Percentiles rank a stretch among this genome's conserved stretches.
These are phyloP conservation scores for Philhelius pedissequus DNA, from an alignment of 2,888 invertebrate species.

Conservation along the genomic window DNA sequence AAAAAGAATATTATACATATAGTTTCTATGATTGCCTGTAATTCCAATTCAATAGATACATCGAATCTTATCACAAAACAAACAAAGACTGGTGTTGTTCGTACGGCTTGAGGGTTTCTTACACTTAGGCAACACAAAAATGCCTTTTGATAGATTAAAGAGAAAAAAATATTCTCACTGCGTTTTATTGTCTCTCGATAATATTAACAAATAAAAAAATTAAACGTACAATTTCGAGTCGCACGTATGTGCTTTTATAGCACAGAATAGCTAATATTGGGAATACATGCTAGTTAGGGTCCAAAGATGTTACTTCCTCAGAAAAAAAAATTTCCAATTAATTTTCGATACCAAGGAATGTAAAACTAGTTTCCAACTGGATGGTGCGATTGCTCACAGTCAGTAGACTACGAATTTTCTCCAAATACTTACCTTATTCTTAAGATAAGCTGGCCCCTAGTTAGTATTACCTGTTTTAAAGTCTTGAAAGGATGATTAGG, in stretches of 20 bases:
- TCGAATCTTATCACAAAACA: conserved; percentile 59
- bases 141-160: not conserved
- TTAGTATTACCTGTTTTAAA: too few relatives aligned
- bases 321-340: too few relatives aligned
- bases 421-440: too few relatives aligned
- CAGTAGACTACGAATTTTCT: too few relatives aligned
- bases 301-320: too few relatives aligned
- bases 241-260: not conserved
- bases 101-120: not conserved
- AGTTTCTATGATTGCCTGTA: conserved; percentile 1
- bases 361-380: too few relatives aligned
- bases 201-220: not conserved
- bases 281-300: too few relatives aligned
- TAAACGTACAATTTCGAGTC: not conserved
- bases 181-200: not conserved
- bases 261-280: too few relatives aligned
- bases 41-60: not conserved
- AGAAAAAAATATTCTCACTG: not conserved
- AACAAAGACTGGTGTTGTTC: conserved; percentile 51
- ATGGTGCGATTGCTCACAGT: too few relatives aligned
- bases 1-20: conserved; percentile 10
- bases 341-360: too few relatives aligned
- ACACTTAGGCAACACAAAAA: not conserved
- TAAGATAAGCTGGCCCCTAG: too few relatives aligned
- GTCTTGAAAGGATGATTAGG: too few relatives aligned